Evolutionary conservation across 2,113 vertebrate genomes (phyloP), one percentile per base, ranked within the genome.

Genomic region (Crotalus horridus): DNA sequence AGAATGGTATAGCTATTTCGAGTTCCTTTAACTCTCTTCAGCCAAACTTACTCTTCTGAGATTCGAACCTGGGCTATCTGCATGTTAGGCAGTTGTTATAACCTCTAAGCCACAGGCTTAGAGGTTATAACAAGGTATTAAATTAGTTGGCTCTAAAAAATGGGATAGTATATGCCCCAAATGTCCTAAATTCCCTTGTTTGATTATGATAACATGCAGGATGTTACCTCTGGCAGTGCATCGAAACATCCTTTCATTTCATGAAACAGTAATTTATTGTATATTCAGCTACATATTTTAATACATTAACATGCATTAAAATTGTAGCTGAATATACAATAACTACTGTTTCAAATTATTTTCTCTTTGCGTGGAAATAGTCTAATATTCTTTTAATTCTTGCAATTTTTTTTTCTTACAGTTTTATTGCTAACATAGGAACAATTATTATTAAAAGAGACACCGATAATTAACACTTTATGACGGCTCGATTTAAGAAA

Each of bases 381-480:
- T 93, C 81, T 96, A 92, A 91, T 87, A 93, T 96, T 95, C 94
- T 94, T 96, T 91, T 86, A 94, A 92, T 93, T 93, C 90, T 56
- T 91, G 64, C 95, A 96, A 91, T 95, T 95, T 91, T 90, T 97
- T 96, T 93, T 95, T 48, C 43, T n/a, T 93, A 92, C 90, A 88
- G 26, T 90, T 96, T 95, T 92, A 93, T 89, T 92, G 89, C 95
- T 90, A 93, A 87, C 64, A 96, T 64, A 93, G 94, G 90, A 94
- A 89, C 89, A 69, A 91, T 94, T 94, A 89, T 96, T 94, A 92
- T 93, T 92, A 93, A 91, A 96, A 96, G 96, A 96, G 91, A 92
- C 94, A 94, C 96, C 95, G 94, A 95, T 94, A 95, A 96, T 96
- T 96, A 96, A 95, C 92, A 93, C 92, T 92, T 94, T 95, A 94